A percentile compares a stretch with the other conserved stretches of the same genome.
Evolutionary conservation across 1,140 invertebrate genomes (phyloP).

Genomic region (Ephestia elutella): DNA sequence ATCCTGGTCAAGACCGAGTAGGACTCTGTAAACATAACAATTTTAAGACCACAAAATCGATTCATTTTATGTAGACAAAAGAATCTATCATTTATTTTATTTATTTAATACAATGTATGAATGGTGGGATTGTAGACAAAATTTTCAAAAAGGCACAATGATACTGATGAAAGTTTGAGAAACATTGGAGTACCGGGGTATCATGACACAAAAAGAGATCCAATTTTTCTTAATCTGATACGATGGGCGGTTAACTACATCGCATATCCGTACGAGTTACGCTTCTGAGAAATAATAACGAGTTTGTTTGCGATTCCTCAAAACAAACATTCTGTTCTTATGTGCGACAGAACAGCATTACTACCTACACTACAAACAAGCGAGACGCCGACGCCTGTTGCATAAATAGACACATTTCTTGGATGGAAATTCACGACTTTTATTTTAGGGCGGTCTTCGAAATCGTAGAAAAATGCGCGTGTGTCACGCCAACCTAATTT

Average conservation of each 20-base stretch:
- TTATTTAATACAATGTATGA: too few species aligned
- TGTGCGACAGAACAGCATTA: conserved; percentile 62
- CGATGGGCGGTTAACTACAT: conserved; percentile 36
- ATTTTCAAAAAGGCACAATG: too few species aligned
- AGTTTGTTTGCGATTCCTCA: conserved; percentile 62
- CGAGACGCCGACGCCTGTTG: conserved; percentile 50
- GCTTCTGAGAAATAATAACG: conserved; percentile 57
- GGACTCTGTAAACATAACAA: too few species aligned
- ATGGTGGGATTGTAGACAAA: too few species aligned
- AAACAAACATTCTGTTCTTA: conserved; percentile 65
- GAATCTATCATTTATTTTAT: too few species aligned
- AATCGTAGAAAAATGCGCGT: conserved; percentile 10
- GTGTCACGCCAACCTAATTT: conserved; percentile 11
- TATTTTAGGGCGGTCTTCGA: conserved; percentile 25
- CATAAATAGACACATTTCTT: conserved; percentile 67
- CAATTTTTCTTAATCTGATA: conserved; percentile 1
- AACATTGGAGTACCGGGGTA: too few species aligned
- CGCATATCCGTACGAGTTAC: conserved; percentile 31
- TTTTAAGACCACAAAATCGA: too few species aligned
- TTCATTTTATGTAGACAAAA: too few species aligned
- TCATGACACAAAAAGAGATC: background rate
- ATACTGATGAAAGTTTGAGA: too few species aligned
- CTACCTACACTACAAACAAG: conserved; percentile 39
- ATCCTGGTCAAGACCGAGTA: too few species aligned
- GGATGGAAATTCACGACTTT: conserved; percentile 61